Base-by-base conservation (phyloP, 1,140 invertebrate species). In the Leptinotarsa defecta region DNA sequence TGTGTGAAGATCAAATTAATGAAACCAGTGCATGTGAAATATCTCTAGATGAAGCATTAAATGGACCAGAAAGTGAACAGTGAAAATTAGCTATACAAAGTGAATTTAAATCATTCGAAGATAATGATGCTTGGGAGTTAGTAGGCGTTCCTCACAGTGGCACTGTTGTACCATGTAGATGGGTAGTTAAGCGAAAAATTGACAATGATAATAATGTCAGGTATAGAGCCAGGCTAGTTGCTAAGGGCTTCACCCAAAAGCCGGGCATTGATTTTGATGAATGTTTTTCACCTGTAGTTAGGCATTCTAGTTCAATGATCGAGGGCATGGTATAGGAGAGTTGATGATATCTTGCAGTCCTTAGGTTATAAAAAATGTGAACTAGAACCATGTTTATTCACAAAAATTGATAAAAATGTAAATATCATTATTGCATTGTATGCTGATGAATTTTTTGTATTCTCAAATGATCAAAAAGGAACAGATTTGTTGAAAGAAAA, bases 101-200 rank as follows among this genome's bases (percentile, higher is more conserved):
- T 4, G 79, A 84, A 72, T 24, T 83, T 8, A 11, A 81, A 11
- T 78, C 81, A 49, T 77, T 85, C 15, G 69, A 76, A 22, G 81
- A 84, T 74, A 86, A 85, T 78, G 76, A 84, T 52, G 86, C 83
- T 1, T 87, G 84, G 83, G 69, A 77, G 52, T n/a, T 84, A 8
- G 79, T 83, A 3, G 74, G 82, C 1, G 62, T 71, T 34, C 74
- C 82, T 70, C 24, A 76, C 22, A 74, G 70, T 4, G 75, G 71
- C 48, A 81, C 77, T 61, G 52, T 78, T n/a, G 80, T 87, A 19
- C 76, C 85, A 65, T 82, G 80, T 20, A 84, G 83, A 63, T 88
- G 85, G 86, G 84, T 88, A 1, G 86, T 84, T 52, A 84, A 81
- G 68, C 73, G 77, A 61, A 84, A 86, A 81, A 73, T 70, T 71